Base-by-base conservation (phyloP, 2,888 invertebrate species). In the Hoplodrina ambigua region DNA sequence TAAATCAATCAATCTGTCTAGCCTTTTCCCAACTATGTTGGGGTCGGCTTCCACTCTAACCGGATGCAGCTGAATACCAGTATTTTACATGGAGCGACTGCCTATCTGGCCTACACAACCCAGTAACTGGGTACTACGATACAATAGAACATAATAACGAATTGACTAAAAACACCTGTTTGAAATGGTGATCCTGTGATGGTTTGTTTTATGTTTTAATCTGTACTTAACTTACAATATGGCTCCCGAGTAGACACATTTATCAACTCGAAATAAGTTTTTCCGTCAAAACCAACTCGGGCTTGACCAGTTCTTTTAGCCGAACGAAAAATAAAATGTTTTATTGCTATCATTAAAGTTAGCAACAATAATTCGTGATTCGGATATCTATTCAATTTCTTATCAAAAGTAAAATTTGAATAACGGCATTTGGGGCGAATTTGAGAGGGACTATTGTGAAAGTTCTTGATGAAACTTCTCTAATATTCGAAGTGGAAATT, bases 401-500 rank as follows among this genome's bases (percentile, higher is more conserved):
- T 93, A 93, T 93, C 92, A 91, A 92, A 93, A 92, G 90, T 91
- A 88, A 89, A 92, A 92, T 91, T 93, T 92, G 92, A 93, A 92
- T 93, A 93, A 92, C 90, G 93, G 90, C 89, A 90, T 92, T 93
- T 89, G 86, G 86, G 85, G 86, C 80, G 88, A 91, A 90, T 93
- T 93, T 88, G 86, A 89, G 90, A 89, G 88, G 90, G 88, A 89
- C 92, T 90, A 93, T 94, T 94, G 93, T 93, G 88, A 88, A 93
- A 91, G 50, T 79, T 79, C 87, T 88, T 90, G 88, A 87, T 88
- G 89, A 86, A 91, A 94, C 90, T 94, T 93, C 91, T 89, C 90
- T 93, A 94, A 94, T 94, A 93, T 94, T 92, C 90, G 85, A 86
- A 91, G 91, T 91, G 91, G 90, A 90, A 93, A 94, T 94, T 91